Evolutionary conservation across 2,888 invertebrate species (phyloP), one percentile per base, ranked within the genome.

Genomic region (Himalopsyche japonica): DNA sequence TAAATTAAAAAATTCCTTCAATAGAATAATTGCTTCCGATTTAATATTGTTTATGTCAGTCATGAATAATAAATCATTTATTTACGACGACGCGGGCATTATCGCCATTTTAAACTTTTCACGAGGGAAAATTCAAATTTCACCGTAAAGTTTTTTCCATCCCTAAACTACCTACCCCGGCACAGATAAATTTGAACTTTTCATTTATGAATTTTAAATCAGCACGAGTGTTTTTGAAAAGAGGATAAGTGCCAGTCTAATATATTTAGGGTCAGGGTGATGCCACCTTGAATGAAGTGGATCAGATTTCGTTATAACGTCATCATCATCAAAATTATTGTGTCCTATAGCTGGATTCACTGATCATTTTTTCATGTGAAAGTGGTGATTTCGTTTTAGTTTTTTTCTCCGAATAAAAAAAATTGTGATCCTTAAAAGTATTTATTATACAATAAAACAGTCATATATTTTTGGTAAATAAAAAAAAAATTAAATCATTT

Each of bases 191-290:
- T 70, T 70, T 20, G 70, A 70, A 70, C 70, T 70, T 70, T 70
- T 70, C 70, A 70, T 70, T 70, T 70, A 70, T 70, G 70, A 70
- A 70, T 70, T 70, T 70, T 70, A 70, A 70, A 70, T 70, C 70
- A 70, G 27, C 70, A 70, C 70, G 70, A 24, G 70, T 70, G 70
- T 70, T 70, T 64, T 70, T 70, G 70, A 70, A 70, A 27, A 70
- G 70, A 70, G 70, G 70, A 70, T 70, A 70, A 70, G 70, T 70
- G 70, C 12, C 27, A 12, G 27, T 15, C 27, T 70, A 70, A 70
- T 70, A 70, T 70, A 70, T 70, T 70, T 70, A 70, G 70, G 70
- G 70, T 70, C 70, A 70, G 12, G 8, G 43, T 12, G 70, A 27
- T 8, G 70, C 12, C 27, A 70, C 70, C 70, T 10, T 20, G 12